A percentile compares a stretch with the other conserved stretches of the same genome.
Evolutionary conservation across 1,140 invertebrate genomes (phyloP).

Genomic region (Cryptotermes secundus): DNA sequence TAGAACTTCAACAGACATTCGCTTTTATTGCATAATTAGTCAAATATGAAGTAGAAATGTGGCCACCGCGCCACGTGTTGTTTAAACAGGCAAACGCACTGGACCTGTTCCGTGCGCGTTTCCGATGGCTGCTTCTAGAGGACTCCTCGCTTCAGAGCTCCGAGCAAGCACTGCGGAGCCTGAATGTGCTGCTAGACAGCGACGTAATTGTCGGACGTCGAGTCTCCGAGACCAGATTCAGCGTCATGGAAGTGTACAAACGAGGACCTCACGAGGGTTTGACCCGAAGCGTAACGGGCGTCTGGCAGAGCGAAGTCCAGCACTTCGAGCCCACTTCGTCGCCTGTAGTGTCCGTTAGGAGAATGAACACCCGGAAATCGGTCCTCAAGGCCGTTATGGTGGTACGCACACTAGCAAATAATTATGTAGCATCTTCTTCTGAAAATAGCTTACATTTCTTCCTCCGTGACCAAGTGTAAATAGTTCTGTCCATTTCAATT

Average conservation of each 20-base stretch:
- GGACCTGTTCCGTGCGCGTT: not conserved
- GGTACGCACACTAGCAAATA: not conserved
- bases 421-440: no score
- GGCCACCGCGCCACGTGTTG: not conserved
- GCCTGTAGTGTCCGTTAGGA: not conserved
- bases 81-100: not conserved
- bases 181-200: constrained; percentile 9
- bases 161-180: not conserved
- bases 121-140: not conserved
- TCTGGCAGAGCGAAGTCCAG: not conserved
- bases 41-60: no score
- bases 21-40: no score
- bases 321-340: not conserved
- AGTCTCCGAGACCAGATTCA: not conserved
- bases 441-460: no score
- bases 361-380: not conserved
- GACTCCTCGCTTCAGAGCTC: not conserved
- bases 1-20: no score
- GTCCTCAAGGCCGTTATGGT: constrained; percentile 8
- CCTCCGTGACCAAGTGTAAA: no score
- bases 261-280: not conserved
- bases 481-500: no score
- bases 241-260: constrained; percentile 18
- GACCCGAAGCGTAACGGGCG: not conserved
- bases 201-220: not conserved